Conservation (phyloP, 2,888 invertebrate genomes). For the Neoitamus cyanurus region DNA sequence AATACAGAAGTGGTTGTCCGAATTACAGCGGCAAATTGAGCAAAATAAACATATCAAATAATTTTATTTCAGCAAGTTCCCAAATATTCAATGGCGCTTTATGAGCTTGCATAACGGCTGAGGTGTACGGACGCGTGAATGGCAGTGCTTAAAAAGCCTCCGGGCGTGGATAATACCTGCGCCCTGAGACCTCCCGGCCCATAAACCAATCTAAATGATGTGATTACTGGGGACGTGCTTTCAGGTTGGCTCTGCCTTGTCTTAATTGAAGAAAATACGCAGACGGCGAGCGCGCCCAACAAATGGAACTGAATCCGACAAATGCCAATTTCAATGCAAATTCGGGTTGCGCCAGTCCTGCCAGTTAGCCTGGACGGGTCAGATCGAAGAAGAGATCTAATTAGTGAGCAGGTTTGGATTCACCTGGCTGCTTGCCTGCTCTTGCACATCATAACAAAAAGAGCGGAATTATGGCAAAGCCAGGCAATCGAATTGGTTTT, state of each 20-base stretch:
- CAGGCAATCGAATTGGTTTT: conserved; percentile 21
- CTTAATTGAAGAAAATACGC: background rate
- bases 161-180: background rate
- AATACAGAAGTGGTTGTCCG: background rate
- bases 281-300: background rate
- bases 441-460: conserved; percentile 4
- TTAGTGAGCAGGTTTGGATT: conserved; percentile 28
- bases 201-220: background rate
- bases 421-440: conserved; percentile 17
- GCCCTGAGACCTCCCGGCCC: background rate
- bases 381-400: conserved; percentile 25
- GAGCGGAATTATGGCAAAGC: background rate
- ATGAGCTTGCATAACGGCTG: background rate
- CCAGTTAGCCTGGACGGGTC: background rate
- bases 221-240: background rate
- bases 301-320: conserved; percentile 4
- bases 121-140: background rate
- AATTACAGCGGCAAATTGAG: background rate
- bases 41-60: background rate
- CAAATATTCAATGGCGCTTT: background rate
- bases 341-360: background rate
- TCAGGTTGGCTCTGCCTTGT: background rate
- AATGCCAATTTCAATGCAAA: conserved; percentile 23
- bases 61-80: background rate
- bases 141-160: background rate